Evolutionary conservation across 2,113 vertebrate species (phyloP), one percentile per base, ranked within the genome.

Genomic region (Melozone crissalis): DNA sequence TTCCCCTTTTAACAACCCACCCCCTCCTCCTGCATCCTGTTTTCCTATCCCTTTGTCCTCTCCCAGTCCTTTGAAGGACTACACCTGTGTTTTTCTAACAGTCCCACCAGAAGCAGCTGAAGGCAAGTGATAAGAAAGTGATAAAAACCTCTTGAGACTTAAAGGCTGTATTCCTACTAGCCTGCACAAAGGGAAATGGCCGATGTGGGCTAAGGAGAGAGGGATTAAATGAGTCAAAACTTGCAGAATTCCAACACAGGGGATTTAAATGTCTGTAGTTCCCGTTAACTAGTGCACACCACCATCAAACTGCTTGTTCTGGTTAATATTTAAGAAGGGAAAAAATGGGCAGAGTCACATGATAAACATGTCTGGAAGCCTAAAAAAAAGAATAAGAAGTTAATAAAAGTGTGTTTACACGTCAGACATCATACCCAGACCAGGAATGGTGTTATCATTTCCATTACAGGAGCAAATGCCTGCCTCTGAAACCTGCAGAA

Each of bases 71-170:
- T 44, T 72, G 68, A 83, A 84, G 90, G 47, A 65, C 68, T 67
- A 74, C 73, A 90, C 47, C 75, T 67, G 43, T 84, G 85, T 77
- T 94, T 93, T 89, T 63, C 30, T 39, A 88, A 67, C 7, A 94
- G 79, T 83, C 59, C 59, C 44, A 67, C 62, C 75, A 91, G 87
- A 91, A 91, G 65, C 75, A 96, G 76, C 57, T 92, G 83, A 90
- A 90, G 39, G 37, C 11, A 87, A 57, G 57, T 75, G 88, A 84
- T 90, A 96, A 90, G 92, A 86, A 92, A 92, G 61, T 49, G 72
- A 72, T 93, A 93, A 96, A 94, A 94, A 47, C 1, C 68, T 23
- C 43, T 52, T 33, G 28, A 87, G 69, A 65, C 23, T 43, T 73
- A 80, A 66, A 52, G 30, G 35, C 59, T 84, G 5, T 11, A 19